Conservation (phyloP, 1,140 invertebrate species). For the Paraescarpia echinospica region DNA sequence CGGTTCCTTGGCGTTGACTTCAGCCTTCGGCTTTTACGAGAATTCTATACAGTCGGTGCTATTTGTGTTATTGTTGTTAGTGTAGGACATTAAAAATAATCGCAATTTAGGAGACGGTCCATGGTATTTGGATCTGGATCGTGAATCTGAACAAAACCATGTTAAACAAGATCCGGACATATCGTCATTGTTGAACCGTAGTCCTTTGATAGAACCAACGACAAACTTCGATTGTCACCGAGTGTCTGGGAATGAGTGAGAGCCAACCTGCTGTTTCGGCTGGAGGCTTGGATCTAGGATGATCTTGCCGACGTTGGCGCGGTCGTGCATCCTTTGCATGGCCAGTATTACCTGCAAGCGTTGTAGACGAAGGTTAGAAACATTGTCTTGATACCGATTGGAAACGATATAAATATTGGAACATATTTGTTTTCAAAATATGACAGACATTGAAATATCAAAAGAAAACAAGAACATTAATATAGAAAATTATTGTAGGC, state of each 20-base stretch:
- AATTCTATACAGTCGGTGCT: background rate
- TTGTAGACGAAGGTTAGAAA: background rate
- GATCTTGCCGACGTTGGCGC: constrained; percentile 87
- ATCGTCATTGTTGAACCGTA: background rate
- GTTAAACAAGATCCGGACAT: background rate
- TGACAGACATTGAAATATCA: constrained; percentile 1
- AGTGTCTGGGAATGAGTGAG: background rate
- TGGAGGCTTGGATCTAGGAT: constrained; percentile 71
- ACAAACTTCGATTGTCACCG: background rate
- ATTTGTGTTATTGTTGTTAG: background rate
- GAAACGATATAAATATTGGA: background rate
- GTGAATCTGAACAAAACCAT: background rate
- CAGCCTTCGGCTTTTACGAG: background rate
- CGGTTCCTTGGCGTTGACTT: background rate
- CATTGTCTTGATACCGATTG: background rate
- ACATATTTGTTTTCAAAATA: background rate
- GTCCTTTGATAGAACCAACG: background rate
- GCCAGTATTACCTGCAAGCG: constrained; percentile 68
- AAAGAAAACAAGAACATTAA: too few relatives aligned
- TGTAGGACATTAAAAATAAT: background rate
- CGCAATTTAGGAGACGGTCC: background rate
- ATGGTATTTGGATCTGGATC: background rate
- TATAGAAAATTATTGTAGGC: too few relatives aligned
- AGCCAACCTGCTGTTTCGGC: constrained; percentile 4
- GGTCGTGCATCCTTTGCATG: constrained; percentile 89